A percentile compares a stretch with the other conserved stretches of the same genome.
These are phyloP conservation scores for Acleris laterana DNA, from an alignment of 2,888 invertebrate species.

Conservation along the genomic window DNA sequence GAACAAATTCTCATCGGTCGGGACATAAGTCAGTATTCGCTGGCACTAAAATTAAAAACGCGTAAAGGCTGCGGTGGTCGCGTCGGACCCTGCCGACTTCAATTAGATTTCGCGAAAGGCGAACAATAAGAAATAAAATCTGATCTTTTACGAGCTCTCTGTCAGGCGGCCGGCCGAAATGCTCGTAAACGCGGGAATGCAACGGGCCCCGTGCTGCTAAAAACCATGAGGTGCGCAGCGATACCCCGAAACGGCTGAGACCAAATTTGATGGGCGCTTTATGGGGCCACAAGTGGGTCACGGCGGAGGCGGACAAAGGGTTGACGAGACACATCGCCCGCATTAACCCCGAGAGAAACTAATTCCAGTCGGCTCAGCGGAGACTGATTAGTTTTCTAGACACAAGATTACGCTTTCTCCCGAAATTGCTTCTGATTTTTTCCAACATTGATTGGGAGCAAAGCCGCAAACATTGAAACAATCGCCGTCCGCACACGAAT, in stretches of 20 bases:
- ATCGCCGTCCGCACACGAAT: slow-evolving; percentile 64
- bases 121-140: slow-evolving; percentile 84
- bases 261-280: slow-evolving; percentile 74
- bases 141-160: slow-evolving; percentile 77
- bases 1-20: slow-evolving; percentile 63
- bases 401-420: slow-evolving; percentile 47
- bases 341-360: slow-evolving; percentile 26
- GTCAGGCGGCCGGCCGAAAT: slow-evolving; percentile 74
- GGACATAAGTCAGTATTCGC: slow-evolving; percentile 67
- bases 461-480: slow-evolving; percentile 63
- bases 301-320: slow-evolving; percentile 36
- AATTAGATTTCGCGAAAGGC: slow-evolving; percentile 82
- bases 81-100: slow-evolving; percentile 65
- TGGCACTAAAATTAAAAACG: slow-evolving; percentile 78
- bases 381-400: slow-evolving; percentile 36
- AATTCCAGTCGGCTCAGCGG: slow-evolving; percentile 31
- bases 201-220: slow-evolving; percentile 70
- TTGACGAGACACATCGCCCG: slow-evolving; percentile 12
- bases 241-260: slow-evolving; percentile 61
- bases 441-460: slow-evolving; percentile 60
- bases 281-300: slow-evolving; percentile 75
- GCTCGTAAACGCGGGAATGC: slow-evolving; percentile 79
- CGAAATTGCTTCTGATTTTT: slow-evolving; percentile 48
- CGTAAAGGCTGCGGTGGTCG: slow-evolving; percentile 71
- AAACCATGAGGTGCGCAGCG: slow-evolving; percentile 62